Base-by-base conservation (phyloP, 2,113 vertebrate genomes). In the Mesoclemmys tuberculata region DNA sequence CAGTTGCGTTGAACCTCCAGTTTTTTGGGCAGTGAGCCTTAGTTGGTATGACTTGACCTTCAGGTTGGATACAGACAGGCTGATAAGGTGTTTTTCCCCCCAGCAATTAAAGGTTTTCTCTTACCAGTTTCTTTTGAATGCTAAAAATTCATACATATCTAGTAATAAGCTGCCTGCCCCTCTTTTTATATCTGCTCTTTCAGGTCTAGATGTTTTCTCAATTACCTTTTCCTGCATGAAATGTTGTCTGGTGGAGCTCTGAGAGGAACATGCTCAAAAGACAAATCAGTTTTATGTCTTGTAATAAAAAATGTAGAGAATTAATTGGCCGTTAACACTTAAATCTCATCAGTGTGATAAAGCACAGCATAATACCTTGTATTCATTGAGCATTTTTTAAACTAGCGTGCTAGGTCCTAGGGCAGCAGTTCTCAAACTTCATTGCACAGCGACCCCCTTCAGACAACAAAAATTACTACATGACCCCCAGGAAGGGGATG, bases 1-100 rank as follows among this genome's bases (percentile, higher is more conserved):
- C 8, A 0, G 1, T 0, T 24, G 26, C 3, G 1, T 5, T 61
- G 87, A 86, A 79, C 58, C 29, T 38, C 24, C 14, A 5, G 3
- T 18, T 44, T 56, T 51, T 38, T 16, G 24, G 61, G 14, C 83
- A 80, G 58, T 27, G 48, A 18, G 6, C 1, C 2, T 35, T 10
- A 4, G 44, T 16, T 74, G n/a, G 26, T 41, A 27, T 52, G 18
- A 7, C 58, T 31, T 61, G 58, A 31, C 6, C 29, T 31, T 61
- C 58, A 61, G 27, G 27, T 31, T 61, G 13, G 58, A 13, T 61
- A 16, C 13, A 13, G 58, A 61, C 58, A 61, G 58, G 7, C 12
- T 61, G 58, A 61, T 31, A 61, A 61, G 58, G 6, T 61, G 29
- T 61, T 61, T 61, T 14, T 6, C 58, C 58, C 46, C 46, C 46